Evolutionary conservation across 2,888 invertebrate genomes (phyloP).

Genomic region (Phortica magna): DNA sequence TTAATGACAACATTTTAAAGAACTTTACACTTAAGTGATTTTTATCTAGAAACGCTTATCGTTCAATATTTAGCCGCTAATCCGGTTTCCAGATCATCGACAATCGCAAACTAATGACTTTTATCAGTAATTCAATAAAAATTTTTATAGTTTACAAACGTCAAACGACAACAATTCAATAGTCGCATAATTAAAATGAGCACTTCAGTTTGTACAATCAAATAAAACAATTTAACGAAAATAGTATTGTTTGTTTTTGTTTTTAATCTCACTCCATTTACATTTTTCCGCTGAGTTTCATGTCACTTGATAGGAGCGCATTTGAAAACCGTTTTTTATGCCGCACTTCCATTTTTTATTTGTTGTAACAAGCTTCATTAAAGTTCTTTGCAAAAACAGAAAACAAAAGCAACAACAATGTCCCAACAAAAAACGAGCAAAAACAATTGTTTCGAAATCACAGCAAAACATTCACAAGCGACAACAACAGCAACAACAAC

Average conservation of each 20-base stretch:
- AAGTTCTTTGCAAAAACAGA: constrained; percentile 21
- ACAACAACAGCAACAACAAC: constrained; percentile 8
- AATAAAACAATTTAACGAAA: not conserved
- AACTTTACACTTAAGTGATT: too few species aligned
- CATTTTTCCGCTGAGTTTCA: not conserved
- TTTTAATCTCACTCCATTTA: constrained; percentile 4
- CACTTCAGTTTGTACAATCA: not conserved
- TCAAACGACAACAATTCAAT: not conserved
- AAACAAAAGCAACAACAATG: not conserved
- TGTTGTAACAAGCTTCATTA: constrained; percentile 30
- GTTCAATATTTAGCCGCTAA: too few species aligned
- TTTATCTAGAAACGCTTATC: too few species aligned
- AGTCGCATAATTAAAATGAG: not conserved
- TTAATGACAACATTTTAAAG: too few species aligned
- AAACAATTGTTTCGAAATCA: constrained; percentile 30
- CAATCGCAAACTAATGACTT: too few species aligned
- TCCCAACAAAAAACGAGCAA: not conserved
- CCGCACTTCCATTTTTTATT: constrained; percentile 6
- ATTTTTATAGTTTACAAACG: too few species aligned
- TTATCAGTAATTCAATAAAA: too few species aligned
- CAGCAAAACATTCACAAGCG: constrained; percentile 20
- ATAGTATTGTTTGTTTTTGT: not conserved
- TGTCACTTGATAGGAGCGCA: constrained; percentile 3
- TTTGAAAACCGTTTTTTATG: not conserved
- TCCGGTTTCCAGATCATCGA: too few species aligned